A percentile compares a stretch with the other conserved stretches of the same genome.
Evolutionary conservation across 1,140 invertebrate species (phyloP).

Genomic region (Ips nitidus): DNA sequence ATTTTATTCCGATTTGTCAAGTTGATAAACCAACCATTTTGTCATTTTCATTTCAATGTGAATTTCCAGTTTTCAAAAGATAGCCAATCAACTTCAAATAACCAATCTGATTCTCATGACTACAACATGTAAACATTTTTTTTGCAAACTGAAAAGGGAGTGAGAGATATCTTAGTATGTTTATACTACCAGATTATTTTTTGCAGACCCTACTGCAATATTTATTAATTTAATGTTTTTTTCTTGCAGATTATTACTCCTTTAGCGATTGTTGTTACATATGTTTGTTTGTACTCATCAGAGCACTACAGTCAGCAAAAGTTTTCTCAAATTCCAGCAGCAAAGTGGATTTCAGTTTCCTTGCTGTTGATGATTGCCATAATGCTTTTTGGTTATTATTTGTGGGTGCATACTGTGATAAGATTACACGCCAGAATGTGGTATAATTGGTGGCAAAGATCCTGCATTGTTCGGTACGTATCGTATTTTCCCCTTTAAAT

Average conservation of each 20-base stretch:
- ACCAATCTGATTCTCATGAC: no score
- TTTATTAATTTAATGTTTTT: background rate
- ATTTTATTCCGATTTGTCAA: no score
- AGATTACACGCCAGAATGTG: constrained; percentile 56
- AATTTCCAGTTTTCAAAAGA: no score
- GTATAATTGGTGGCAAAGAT: constrained; percentile 60
- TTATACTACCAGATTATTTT: background rate
- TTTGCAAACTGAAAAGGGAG: no score
- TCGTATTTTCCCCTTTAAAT: no score
- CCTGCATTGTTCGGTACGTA: constrained; percentile 52
- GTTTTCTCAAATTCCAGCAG: constrained; percentile 54
- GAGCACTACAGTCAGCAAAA: constrained; percentile 56
- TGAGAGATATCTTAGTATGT: no score
- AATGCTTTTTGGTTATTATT: constrained; percentile 55
- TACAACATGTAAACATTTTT: no score
- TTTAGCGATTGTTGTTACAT: constrained; percentile 55
- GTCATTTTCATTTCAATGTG: no score
- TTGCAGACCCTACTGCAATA: background rate
- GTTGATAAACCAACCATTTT: no score
- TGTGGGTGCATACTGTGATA: constrained; percentile 56
- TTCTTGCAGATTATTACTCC: constrained; percentile 50
- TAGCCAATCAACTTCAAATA: no score
- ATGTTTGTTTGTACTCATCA: constrained; percentile 55
- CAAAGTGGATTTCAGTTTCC: constrained; percentile 55
- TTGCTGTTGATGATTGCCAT: constrained; percentile 54